Conservation (phyloP, 2,113 vertebrate species). For the Macrotus californicus region DNA sequence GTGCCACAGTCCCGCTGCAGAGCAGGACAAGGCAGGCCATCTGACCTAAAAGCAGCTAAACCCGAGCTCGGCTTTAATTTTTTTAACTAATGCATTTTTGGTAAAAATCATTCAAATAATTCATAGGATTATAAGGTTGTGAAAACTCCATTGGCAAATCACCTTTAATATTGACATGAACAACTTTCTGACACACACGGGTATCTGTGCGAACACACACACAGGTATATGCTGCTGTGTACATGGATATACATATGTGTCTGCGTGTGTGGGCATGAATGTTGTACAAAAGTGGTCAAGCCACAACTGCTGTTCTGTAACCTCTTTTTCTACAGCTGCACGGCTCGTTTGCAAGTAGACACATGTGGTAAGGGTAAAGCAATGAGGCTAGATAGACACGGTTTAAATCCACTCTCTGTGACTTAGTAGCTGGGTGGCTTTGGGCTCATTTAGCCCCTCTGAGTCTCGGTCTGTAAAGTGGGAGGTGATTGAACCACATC, state of each 20-base stretch:
- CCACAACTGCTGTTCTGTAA: background rate
- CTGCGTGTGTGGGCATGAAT: background rate
- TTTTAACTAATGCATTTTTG: background rate
- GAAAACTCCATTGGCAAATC: background rate
- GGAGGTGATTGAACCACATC: background rate
- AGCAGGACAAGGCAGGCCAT: accelerated
- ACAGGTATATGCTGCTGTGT: background rate
- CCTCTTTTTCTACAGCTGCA: background rate
- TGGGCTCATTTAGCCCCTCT: background rate
- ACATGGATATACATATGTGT: too few species aligned
- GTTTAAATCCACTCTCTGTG: background rate
- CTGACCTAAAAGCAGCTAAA: background rate
- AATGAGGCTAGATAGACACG: accelerated
- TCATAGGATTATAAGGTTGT: background rate
- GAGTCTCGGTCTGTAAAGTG: background rate
- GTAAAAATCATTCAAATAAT: background rate
- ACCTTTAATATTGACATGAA: background rate
- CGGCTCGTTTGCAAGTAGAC: background rate
- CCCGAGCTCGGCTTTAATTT: background rate
- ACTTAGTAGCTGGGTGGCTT: background rate
- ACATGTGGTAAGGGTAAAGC: background rate
- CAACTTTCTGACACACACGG: background rate
- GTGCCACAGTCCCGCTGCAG: accelerated
- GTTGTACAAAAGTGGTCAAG: background rate
- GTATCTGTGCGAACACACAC: too few species aligned